Conservation (phyloP, 2,797 vertebrate species). For the Pipistrellus nathusii region DNA sequence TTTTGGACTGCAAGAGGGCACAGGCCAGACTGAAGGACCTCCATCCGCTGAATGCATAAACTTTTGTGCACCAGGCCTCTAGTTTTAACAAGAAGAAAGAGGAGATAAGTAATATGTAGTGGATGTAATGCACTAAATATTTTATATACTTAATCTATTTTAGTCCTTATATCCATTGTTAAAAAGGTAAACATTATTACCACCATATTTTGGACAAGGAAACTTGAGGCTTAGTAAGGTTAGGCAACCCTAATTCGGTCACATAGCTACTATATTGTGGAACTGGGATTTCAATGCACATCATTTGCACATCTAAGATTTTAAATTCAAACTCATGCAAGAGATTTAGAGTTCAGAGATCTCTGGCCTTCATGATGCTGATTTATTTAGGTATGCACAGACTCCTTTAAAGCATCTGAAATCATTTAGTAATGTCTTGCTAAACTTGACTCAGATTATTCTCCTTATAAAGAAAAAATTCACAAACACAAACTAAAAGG, state of each 20-base stretch:
- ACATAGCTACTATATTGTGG: background rate
- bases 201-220: background rate
- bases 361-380: background rate
- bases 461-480: slow-evolving; percentile 46
- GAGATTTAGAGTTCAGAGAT: background rate
- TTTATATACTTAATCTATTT: background rate
- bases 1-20: too few relatives aligned
- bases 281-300: background rate
- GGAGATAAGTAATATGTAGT: background rate
- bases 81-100: background rate
- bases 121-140: background rate
- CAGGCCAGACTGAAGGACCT: too few relatives aligned
- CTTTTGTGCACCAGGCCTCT: too few relatives aligned
- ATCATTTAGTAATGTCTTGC: background rate
- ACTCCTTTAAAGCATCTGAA: slow-evolving; percentile 25
- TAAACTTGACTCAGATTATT: slow-evolving; percentile 44
- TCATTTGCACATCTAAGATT: background rate
- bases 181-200: background rate
- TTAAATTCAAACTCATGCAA: slow-evolving; percentile 39
- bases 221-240: background rate
- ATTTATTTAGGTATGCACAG: background rate
- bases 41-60: too few relatives aligned
- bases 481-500: slow-evolving; percentile 21
- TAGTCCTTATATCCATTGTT: background rate
- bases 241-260: background rate